Conservation (phyloP, 1,140 invertebrate genomes). For the Drosophila sturtevanti region DNA sequence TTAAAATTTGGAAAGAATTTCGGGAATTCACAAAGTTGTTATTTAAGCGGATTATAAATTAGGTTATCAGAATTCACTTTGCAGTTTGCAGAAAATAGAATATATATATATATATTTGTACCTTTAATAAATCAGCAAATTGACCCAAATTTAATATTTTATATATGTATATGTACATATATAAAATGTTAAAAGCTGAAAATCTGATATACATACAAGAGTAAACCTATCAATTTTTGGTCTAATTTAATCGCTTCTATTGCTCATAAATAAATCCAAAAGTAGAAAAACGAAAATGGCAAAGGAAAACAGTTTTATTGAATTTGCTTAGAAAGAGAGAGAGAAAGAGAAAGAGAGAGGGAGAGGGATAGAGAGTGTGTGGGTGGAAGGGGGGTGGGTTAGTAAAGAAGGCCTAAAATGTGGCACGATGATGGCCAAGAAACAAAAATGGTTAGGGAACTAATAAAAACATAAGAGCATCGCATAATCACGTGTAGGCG, state of each 20-base stretch:
- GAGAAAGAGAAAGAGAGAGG: conserved; percentile 1
- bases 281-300: conserved; percentile 16
- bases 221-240: conserved; percentile 33
- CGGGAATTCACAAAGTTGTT: too few species aligned
- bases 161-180: too few species aligned
- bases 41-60: too few species aligned
- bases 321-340: conserved; percentile 54
- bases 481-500: conserved; percentile 62
- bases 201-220: neutral
- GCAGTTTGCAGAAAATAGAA: too few species aligned
- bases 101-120: too few species aligned
- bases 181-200: neutral
- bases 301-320: conserved; percentile 48
- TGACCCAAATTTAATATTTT: too few species aligned
- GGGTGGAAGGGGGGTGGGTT: neutral
- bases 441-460: conserved; percentile 3
- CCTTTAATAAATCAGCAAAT: too few species aligned
- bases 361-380: too few species aligned
- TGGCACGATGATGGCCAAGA: neutral
- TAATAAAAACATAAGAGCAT: conserved; percentile 56
- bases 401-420: conserved; percentile 2
- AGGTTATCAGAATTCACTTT: too few species aligned
- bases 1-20: too few species aligned
- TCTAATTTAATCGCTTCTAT: conserved; percentile 76
- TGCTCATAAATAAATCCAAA: conserved; percentile 77